A percentile compares a stretch with the other conserved stretches of the same genome.
phyloP scores from a whole-genome alignment of 1,140 invertebrate species.

The Drosophila tristis region DNA sequence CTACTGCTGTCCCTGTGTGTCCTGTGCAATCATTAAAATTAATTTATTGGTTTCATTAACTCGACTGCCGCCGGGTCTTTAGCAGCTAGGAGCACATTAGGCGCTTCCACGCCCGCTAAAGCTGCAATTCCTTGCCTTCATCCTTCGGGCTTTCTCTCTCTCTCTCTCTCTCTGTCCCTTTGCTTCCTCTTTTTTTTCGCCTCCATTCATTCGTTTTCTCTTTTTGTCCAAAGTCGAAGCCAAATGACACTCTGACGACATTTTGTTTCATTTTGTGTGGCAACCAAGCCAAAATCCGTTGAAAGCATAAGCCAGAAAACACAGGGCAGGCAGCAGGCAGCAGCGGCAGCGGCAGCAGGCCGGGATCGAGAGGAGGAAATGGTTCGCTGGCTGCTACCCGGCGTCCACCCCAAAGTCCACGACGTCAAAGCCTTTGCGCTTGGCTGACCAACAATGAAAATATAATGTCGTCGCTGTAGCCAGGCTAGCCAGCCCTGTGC shows the following conservation, averaged over 20 bases:
- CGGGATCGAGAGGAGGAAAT: constrained; percentile 5
- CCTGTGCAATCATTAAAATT: constrained; percentile 82
- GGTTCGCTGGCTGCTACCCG: constrained; percentile 4
- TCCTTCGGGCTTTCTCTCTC: background rate
- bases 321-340: constrained; percentile 14
- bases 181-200: constrained; percentile 4
- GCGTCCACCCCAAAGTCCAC: constrained; percentile 12
- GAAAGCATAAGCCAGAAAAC: constrained; percentile 76
- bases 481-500: background rate
- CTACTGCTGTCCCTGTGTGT: constrained; percentile 25
- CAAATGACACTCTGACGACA: constrained; percentile 76
- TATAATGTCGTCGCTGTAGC: constrained; percentile 57
- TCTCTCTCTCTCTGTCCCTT: background rate
- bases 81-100: constrained; percentile 70
- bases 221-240: constrained; percentile 50
- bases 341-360: background rate
- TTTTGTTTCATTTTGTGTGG: constrained; percentile 63
- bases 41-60: constrained; percentile 84
- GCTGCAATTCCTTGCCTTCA: constrained; percentile 36
- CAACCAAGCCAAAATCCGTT: constrained; percentile 74
- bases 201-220: constrained; percentile 10
- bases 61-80: constrained; percentile 69
- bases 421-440: constrained; percentile 64
- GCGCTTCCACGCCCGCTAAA: constrained; percentile 39
- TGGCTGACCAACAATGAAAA: constrained; percentile 81